Evolutionary conservation across 2,888 invertebrate genomes (phyloP).

Genomic region (Nomada flava): DNA sequence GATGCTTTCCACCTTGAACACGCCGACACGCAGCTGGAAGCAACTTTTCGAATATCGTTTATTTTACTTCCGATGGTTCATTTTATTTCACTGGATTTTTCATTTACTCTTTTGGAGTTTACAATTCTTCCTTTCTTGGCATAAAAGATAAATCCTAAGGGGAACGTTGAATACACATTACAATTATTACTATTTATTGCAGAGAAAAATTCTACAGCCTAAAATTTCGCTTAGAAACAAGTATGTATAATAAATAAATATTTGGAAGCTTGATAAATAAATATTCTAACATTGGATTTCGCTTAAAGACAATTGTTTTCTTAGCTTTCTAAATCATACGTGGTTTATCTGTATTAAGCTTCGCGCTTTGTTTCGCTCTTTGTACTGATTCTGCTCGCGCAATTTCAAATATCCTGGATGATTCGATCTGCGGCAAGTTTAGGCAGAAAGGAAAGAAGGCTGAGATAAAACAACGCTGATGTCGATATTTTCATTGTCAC

Average conservation of each 20-base stretch:
- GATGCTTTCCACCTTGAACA: constrained; percentile 54
- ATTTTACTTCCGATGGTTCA: constrained; percentile 2
- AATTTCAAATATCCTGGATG: constrained; percentile 64
- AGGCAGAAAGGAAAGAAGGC: constrained; percentile 45
- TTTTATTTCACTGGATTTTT: neutral
- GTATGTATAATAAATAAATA: neutral
- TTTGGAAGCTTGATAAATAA: neutral
- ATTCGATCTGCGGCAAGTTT: constrained; percentile 63
- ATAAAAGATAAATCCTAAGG: too few relatives aligned
- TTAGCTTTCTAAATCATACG: constrained; percentile 66
- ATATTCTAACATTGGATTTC: too few relatives aligned
- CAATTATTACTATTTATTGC: too few relatives aligned
- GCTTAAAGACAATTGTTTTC: neutral
- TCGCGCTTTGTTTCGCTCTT: constrained; percentile 65
- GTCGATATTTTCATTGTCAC: neutral
- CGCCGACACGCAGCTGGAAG: constrained; percentile 22
- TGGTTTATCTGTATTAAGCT: constrained; percentile 80
- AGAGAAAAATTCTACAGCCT: too few relatives aligned
- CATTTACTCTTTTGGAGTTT: too few relatives aligned
- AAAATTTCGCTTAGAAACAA: too few relatives aligned
- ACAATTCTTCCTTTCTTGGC: too few relatives aligned
- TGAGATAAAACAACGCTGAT: neutral
- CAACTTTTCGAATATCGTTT: neutral
- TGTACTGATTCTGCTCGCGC: constrained; percentile 63
- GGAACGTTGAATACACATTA: too few relatives aligned